These are phyloP conservation scores for Calyptommatus sinebrachiatus DNA, from an alignment of 2,113 vertebrate species.

Conservation along the genomic window DNA sequence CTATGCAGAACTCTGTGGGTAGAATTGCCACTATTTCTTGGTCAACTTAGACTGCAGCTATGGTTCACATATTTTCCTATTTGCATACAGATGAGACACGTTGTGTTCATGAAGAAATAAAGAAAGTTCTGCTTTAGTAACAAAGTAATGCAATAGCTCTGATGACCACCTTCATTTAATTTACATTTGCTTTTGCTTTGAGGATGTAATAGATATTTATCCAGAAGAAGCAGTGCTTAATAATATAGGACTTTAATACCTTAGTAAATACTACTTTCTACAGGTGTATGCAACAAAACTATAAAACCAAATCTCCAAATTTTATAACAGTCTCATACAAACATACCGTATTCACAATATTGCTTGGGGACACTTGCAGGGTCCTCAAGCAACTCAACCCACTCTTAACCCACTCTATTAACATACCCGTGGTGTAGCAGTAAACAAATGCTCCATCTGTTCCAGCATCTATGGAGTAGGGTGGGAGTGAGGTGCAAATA, in stretches of 20 bases:
- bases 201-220: conserved; percentile 23
- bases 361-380: too few species aligned
- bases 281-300: too few species aligned
- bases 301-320: background rate
- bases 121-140: conserved; percentile 19
- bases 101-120: conserved; percentile 13
- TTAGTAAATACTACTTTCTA: too few species aligned
- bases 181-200: conserved; percentile 4
- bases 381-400: too few species aligned
- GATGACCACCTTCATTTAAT: conserved; percentile 1
- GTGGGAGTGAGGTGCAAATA: too few species aligned
- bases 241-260: background rate
- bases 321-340: background rate
- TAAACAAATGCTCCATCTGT: too few species aligned
- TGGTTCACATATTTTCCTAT: conserved; percentile 9
- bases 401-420: too few species aligned
- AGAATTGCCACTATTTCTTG: conserved; percentile 9
- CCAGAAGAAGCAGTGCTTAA: conserved; percentile 12
- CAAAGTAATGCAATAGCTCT: conserved; percentile 9
- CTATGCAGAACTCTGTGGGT: background rate
- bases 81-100: conserved; percentile 21
- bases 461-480: too few species aligned
- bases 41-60: background rate
- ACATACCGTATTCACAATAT: too few species aligned
- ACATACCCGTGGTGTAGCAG: too few species aligned